Conservation (phyloP, 1,140 invertebrate species). For the Augochlora pura region DNA sequence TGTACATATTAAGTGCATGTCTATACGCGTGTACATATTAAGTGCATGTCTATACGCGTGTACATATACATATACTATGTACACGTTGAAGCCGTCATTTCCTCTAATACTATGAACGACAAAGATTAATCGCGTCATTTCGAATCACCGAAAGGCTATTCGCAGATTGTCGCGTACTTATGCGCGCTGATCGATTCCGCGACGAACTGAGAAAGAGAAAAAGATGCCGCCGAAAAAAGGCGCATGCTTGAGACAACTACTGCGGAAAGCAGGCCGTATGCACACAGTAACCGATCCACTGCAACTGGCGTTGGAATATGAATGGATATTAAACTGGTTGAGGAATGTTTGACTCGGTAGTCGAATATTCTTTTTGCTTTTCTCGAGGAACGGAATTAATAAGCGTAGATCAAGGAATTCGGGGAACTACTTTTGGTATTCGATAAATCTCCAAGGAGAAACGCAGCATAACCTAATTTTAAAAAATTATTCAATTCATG, state of each 20-base stretch:
- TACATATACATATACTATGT: no score
- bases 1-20: no score
- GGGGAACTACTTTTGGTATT: neutral
- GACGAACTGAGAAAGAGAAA: no score
- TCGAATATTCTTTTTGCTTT: neutral
- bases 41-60: no score
- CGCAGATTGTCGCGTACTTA: neutral
- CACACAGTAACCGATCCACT: neutral
- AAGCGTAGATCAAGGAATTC: neutral
- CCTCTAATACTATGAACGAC: neutral
- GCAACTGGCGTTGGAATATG: slow-evolving; percentile 3
- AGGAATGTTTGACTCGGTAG: neutral
- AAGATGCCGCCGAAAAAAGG: neutral
- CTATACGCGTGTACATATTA: no score
- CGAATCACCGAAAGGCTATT: neutral
- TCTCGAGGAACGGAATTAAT: neutral
- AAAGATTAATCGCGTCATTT: slow-evolving; percentile 6
- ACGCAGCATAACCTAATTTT: no score
- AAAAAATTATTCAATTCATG: no score
- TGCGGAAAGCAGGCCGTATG: neutral
- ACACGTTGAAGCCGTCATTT: no score
- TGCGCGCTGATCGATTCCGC: slow-evolving; percentile 6
- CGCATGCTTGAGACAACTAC: neutral
- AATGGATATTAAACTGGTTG: slow-evolving; percentile 35
- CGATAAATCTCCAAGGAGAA: neutral